Evolutionary conservation across 1,140 invertebrate genomes (phyloP).

Genomic region (Probaryconus sp.): DNA sequence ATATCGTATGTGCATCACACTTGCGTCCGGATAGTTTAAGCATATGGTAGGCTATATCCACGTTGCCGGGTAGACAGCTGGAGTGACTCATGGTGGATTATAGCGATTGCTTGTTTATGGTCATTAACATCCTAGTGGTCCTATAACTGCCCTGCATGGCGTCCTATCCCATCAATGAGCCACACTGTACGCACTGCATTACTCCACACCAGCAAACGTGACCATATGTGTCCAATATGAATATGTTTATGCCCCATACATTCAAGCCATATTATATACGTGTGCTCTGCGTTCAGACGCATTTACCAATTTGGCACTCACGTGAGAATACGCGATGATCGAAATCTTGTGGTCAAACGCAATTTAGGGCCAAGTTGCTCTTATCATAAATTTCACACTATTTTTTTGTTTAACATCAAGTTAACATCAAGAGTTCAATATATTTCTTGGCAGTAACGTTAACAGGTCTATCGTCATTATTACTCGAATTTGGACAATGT

Average conservation of each 20-base stretch:
- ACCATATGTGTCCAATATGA: conserved; percentile 44
- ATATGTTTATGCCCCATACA: conserved; percentile 43
- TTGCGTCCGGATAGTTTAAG: conserved; percentile 42
- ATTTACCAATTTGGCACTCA: conserved; percentile 51
- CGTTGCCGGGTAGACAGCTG: conserved; percentile 69
- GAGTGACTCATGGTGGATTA: conserved; percentile 77
- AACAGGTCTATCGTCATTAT: too few relatives aligned
- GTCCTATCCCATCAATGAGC: conserved; percentile 67
- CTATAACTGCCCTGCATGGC: conserved; percentile 73
- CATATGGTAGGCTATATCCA: conserved; percentile 73
- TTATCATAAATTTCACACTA: neutral
- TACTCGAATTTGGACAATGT: too few relatives aligned
- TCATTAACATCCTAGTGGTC: conserved; percentile 77
- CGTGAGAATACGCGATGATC: conserved; percentile 31
- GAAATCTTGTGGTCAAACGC: conserved; percentile 34
- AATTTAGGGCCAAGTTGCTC: conserved; percentile 26
- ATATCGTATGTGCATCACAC: conserved; percentile 23
- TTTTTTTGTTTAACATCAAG: too few relatives aligned
- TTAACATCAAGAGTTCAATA: too few relatives aligned
- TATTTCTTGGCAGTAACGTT: too few relatives aligned
- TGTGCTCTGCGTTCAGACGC: conserved; percentile 37
- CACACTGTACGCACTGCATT: conserved; percentile 39
- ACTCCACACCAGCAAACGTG: conserved; percentile 30
- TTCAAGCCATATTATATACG: conserved; percentile 25
- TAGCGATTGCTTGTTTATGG: conserved; percentile 77